Evolutionary conservation across 2,797 vertebrate species (phyloP).

Genomic region (Ciconia nigra): DNA sequence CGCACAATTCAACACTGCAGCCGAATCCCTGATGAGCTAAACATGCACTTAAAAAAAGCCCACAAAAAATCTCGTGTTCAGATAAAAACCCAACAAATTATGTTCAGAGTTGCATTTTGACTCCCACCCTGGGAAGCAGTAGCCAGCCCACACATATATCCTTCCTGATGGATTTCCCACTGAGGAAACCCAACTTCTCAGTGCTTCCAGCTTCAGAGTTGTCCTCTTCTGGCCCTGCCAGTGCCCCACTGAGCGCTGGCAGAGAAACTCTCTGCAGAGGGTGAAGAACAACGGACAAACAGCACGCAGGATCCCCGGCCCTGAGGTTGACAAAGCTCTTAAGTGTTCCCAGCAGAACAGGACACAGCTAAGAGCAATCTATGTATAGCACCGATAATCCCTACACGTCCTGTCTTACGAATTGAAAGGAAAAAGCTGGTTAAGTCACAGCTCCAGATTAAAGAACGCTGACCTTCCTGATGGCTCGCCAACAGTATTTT

Average conservation of each 20-base stretch:
- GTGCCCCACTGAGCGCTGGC: neutral
- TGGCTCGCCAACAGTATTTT: neutral
- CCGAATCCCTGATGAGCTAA: neutral
- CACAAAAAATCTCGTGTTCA: neutral
- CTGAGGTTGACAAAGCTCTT: neutral
- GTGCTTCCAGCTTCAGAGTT: neutral
- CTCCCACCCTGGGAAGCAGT: neutral
- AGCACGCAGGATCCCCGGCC: neutral
- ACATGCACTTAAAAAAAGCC: accelerated
- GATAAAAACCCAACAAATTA: neutral
- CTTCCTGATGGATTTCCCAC: neutral
- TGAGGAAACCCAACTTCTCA: neutral
- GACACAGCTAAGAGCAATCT: slow-evolving; percentile 4
- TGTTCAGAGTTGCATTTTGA: neutral
- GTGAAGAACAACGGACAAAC: neutral
- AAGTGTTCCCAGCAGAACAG: neutral
- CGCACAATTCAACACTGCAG: neutral
- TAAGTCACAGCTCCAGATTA: neutral
- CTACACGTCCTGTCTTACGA: neutral
- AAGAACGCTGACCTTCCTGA: neutral
- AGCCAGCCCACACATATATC: neutral
- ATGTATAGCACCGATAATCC: slow-evolving; percentile 59
- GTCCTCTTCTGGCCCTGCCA: neutral
- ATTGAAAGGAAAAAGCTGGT: slow-evolving; percentile 3
- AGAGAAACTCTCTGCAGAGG: neutral